Percentiles rank a stretch among this genome's conserved stretches.
Conservation (phyloP, 2,113 vertebrate genomes). For the Pedetes capensis region DNA sequence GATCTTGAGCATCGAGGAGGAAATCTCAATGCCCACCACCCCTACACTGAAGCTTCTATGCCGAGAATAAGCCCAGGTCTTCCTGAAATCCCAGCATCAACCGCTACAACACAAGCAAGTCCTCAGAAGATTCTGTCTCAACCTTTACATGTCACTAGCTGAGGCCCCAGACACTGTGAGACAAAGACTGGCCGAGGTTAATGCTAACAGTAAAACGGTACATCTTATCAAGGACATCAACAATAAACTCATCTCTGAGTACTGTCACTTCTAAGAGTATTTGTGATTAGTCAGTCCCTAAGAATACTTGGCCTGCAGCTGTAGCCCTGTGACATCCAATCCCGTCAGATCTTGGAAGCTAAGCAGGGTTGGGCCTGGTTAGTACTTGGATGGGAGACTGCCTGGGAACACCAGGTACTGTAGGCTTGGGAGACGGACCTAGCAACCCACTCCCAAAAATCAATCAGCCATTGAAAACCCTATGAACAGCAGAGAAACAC, state of each 20-base stretch:
- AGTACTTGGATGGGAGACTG: too few species aligned
- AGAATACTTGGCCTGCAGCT: too few species aligned
- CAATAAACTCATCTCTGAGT: not conserved
- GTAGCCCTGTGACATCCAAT: too few species aligned
- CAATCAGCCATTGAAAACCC: too few species aligned
- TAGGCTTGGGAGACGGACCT: too few species aligned
- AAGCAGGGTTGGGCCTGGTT: too few species aligned
- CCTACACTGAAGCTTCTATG: not conserved
- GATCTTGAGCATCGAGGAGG: not conserved
- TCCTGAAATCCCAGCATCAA: not conserved
- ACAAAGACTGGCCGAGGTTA: not conserved
- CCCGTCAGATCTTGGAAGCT: too few species aligned
- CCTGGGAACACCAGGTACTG: too few species aligned
- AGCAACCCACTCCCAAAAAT: too few species aligned
- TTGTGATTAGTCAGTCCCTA: not conserved
- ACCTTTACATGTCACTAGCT: not conserved
- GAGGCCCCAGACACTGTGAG: accelerated
- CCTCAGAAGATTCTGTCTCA: not conserved
- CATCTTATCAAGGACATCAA: not conserved
- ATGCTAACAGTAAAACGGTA: too few species aligned
- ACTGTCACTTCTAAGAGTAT: not conserved
- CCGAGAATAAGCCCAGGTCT: not conserved
- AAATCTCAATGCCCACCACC: not conserved
- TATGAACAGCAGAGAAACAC: too few species aligned
- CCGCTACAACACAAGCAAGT: accelerated